Percentiles rank a stretch among this genome's conserved stretches.
These are phyloP conservation scores for Aleiodes leptofemur DNA, from an alignment of 2,888 invertebrate species.

Conservation along the genomic window DNA sequence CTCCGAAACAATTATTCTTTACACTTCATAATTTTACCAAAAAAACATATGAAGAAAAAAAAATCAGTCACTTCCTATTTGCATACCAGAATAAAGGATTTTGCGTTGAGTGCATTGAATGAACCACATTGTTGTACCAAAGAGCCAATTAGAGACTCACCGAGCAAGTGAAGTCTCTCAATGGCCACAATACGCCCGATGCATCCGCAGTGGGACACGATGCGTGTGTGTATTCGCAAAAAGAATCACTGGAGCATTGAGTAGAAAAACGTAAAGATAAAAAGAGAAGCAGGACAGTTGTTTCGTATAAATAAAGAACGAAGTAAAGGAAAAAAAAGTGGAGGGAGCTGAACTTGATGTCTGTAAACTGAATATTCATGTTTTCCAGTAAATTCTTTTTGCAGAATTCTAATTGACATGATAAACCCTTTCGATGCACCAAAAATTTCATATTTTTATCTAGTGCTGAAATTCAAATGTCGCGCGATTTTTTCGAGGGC, in stretches of 20 bases:
- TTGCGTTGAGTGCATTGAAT: not conserved
- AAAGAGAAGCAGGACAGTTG: conserved; percentile 20
- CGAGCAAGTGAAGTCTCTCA: conserved; percentile 12
- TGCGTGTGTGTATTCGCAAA: too few species aligned
- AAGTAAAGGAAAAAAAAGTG: conserved; percentile 23
- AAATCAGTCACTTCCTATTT: too few species aligned
- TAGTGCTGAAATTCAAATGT: conserved; percentile 17
- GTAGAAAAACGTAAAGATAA: conserved; percentile 12
- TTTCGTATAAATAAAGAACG: conserved; percentile 2
- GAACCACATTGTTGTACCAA: not conserved
- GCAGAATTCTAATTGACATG: not conserved
- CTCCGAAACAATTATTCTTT: too few species aligned
- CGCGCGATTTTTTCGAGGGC: not conserved
- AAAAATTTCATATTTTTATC: conserved; percentile 24
- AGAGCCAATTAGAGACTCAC: conserved; percentile 35
- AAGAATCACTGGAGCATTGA: conserved; percentile 11
- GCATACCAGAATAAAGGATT: too few species aligned
- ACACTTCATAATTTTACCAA: too few species aligned
- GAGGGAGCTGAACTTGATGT: conserved; percentile 7
- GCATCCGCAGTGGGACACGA: conserved; percentile 5
- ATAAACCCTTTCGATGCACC: not conserved
- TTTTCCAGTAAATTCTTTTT: not conserved
- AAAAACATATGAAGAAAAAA: too few species aligned
- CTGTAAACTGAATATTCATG: conserved; percentile 32
- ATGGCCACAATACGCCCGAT: not conserved